Percentiles rank a stretch among this genome's conserved stretches.
These are phyloP conservation scores for Drosophila saltans DNA, from an alignment of 1,140 invertebrate species.

Conservation along the genomic window DNA sequence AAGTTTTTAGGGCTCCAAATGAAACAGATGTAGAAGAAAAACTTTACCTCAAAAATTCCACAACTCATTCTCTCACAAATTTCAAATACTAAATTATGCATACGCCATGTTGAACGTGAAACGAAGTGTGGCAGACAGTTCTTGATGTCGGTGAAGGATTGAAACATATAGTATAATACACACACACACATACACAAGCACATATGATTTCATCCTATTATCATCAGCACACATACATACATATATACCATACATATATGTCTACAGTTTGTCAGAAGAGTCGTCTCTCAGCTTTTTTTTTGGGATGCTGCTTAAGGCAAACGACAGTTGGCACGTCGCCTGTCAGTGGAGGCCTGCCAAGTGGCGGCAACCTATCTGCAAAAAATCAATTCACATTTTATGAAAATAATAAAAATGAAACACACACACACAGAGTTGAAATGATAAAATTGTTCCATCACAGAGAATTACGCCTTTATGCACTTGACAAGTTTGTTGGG, in stretches of 20 bases:
- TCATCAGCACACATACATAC: neutral
- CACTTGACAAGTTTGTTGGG: neutral
- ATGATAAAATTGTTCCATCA: neutral
- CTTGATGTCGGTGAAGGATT: neutral
- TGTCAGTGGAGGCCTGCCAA: constrained; percentile 2
- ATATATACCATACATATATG: neutral
- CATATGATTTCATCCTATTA: no score
- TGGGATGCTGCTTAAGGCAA: constrained; percentile 3
- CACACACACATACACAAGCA: no score
- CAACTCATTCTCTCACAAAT: neutral
- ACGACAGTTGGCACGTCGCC: constrained; percentile 3
- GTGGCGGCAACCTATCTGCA: neutral
- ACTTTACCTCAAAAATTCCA: constrained; percentile 1
- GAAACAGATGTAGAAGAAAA: neutral
- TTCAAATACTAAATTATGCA: constrained; percentile 32
- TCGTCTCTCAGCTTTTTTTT: neutral
- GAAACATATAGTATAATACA: no score
- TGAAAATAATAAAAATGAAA: no score
- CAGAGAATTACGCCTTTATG: neutral
- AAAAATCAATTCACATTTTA: constrained; percentile 2
- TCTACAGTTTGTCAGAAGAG: neutral
- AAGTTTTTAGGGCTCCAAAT: neutral
- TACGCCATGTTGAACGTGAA: constrained; percentile 27
- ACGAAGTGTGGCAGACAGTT: constrained; percentile 3
- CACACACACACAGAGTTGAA: neutral